Evolutionary conservation across 2,888 invertebrate species (phyloP).

Genomic region (Agapostemon virescens): DNA sequence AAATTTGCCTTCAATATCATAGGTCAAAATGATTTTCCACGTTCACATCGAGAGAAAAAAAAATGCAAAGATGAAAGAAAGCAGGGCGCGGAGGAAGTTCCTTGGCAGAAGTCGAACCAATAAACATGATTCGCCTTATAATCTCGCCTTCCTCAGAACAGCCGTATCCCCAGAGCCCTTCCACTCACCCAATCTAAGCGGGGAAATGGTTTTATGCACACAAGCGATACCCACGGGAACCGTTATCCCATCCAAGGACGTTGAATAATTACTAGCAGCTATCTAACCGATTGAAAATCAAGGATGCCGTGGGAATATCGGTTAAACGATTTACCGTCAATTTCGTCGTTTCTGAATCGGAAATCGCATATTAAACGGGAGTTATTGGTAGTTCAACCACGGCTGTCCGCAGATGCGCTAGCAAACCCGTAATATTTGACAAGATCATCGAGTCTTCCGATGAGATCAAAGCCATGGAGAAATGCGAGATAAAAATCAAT

Average conservation of each 20-base stretch:
- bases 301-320: constrained; percentile 59
- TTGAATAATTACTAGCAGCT: constrained; percentile 75
- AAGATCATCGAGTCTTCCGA: no score
- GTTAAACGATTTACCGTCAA: constrained; percentile 47
- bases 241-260: constrained; percentile 72
- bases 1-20: neutral
- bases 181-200: constrained; percentile 68
- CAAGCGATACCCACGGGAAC: constrained; percentile 74
- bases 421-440: neutral
- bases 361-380: neutral
- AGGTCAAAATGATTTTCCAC: neutral
- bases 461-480: neutral
- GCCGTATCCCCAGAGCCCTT: constrained; percentile 57
- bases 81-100: constrained; percentile 15
- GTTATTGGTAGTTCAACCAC: neutral
- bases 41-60: constrained; percentile 8
- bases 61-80: neutral
- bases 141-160: constrained; percentile 61
- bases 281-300: constrained; percentile 76
- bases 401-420: neutral
- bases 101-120: constrained; percentile 43
- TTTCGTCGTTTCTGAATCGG: constrained; percentile 21
- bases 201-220: constrained; percentile 75
- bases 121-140: constrained; percentile 64
- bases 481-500: neutral